Conservation (phyloP, 92 coral and sea anemone species). For the Anthopleura xanthogrammica region DNA sequence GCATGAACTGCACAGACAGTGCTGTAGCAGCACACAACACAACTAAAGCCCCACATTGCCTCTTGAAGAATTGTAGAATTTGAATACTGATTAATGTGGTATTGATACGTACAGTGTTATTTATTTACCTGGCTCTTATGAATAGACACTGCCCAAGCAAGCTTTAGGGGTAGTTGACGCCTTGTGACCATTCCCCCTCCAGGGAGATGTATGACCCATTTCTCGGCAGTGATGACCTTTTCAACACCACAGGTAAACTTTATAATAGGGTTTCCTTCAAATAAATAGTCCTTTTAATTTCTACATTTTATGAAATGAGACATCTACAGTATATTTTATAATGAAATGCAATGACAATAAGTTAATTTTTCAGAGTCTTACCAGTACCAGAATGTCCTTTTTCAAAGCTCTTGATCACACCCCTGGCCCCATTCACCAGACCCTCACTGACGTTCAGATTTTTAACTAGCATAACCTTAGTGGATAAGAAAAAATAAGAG, state of each 20-base stretch:
- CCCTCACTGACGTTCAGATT: slow-evolving; percentile 91
- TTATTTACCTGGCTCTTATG: slow-evolving; percentile 94
- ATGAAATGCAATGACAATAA: too few species aligned
- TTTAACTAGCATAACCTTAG: slow-evolving; percentile 90
- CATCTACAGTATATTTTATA: too few species aligned
- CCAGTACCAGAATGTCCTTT: slow-evolving; percentile 76
- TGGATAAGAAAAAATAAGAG: neutral
- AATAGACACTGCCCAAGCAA: slow-evolving; percentile 99
- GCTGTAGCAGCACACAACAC: too few species aligned
- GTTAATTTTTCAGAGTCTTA: too few species aligned
- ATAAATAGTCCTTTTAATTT: neutral
- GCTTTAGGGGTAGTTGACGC: slow-evolving; percentile 85
- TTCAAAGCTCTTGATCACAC: slow-evolving; percentile 72
- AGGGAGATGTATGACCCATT: slow-evolving; percentile 76
- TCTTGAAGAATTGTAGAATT: too few species aligned
- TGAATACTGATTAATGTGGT: too few species aligned
- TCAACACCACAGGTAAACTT: slow-evolving; percentile 88
- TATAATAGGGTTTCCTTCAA: slow-evolving; percentile 78
- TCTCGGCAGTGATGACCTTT: slow-evolving; percentile 77
- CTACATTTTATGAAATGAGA: too few species aligned
- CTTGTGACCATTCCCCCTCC: slow-evolving; percentile 82
- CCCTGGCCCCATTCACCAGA: slow-evolving; percentile 97
- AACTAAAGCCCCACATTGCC: too few species aligned
- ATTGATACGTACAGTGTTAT: too few species aligned
- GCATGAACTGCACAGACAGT: too few species aligned